Percentiles rank a stretch among this genome's conserved stretches.
Conservation (phyloP, 2,113 vertebrate genomes). For the Nymphicus hollandicus region DNA sequence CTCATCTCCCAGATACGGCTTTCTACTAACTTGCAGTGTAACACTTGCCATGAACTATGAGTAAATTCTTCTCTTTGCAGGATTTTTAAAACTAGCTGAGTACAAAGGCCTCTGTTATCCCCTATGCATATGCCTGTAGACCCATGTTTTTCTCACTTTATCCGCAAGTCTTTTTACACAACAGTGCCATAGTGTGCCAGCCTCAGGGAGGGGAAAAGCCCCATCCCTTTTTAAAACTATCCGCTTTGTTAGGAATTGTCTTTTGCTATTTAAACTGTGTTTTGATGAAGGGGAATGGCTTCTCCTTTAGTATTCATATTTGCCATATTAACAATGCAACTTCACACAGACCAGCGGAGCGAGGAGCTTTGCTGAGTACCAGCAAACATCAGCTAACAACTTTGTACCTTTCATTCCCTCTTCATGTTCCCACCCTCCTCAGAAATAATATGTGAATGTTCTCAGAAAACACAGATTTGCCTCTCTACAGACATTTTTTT, state of each 20-base stretch:
- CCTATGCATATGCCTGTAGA: accelerated
- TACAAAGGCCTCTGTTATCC: background rate
- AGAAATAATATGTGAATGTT: background rate
- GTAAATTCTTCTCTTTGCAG: background rate
- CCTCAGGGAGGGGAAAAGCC: background rate
- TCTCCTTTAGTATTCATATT: background rate
- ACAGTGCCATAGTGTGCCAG: background rate
- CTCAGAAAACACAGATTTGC: background rate
- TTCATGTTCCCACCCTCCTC: background rate
- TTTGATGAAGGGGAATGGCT: background rate
- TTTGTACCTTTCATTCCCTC: background rate
- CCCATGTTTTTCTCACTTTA: background rate
- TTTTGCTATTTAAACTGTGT: background rate
- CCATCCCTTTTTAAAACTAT: background rate
- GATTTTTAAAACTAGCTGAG: background rate
- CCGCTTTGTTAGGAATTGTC: background rate
- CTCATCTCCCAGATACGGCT: accelerated
- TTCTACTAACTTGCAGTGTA: background rate
- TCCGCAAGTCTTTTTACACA: background rate
- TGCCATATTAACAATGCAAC: background rate
- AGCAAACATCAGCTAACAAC: background rate
- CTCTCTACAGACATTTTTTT: background rate
- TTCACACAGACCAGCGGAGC: background rate
- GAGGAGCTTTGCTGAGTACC: background rate
- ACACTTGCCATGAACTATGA: background rate